phyloP scores from a whole-genome alignment of 2,888 invertebrate species.

The Anthophora plumipes region DNA sequence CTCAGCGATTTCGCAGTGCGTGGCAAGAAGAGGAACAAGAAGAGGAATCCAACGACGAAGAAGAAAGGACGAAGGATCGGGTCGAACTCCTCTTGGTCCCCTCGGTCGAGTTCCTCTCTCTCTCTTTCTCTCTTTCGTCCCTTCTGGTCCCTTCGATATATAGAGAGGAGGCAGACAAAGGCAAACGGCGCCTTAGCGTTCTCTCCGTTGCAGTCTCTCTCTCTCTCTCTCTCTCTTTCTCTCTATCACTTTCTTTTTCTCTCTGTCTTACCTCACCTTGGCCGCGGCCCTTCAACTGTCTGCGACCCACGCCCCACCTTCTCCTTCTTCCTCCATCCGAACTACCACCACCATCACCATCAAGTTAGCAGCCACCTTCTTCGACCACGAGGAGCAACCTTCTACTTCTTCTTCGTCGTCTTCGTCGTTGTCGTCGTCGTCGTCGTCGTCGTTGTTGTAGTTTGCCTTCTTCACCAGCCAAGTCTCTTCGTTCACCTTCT shows the following conservation, averaged over 20 bases:
- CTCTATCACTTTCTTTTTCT: slow-evolving; percentile 61
- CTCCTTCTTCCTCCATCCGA: slow-evolving; percentile 65
- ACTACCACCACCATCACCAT: slow-evolving; percentile 59
- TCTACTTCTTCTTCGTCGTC: slow-evolving; percentile 50
- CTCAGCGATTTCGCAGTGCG: slow-evolving; percentile 56
- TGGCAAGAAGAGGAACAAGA: slow-evolving; percentile 41
- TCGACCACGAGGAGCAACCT: slow-evolving; percentile 56
- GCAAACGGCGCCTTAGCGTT: slow-evolving; percentile 74
- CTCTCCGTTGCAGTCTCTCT: slow-evolving; percentile 60
- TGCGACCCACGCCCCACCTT: slow-evolving; percentile 81
- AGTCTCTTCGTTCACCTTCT: slow-evolving; percentile 38
- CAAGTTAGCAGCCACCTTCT: slow-evolving; percentile 59
- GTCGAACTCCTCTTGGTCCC: slow-evolving; percentile 35
- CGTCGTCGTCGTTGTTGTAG: slow-evolving; percentile 15
- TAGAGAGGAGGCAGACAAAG: slow-evolving; percentile 72
- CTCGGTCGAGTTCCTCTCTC: slow-evolving; percentile 50
- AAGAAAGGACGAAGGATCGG: slow-evolving; percentile 45
- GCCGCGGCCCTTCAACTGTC: slow-evolving; percentile 85
- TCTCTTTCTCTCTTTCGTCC: slow-evolving; percentile 63
- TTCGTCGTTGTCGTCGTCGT: slow-evolving; percentile 38
- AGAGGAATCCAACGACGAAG: slow-evolving; percentile 39
- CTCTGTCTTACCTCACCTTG: slow-evolving; percentile 82
- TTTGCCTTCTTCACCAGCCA: slow-evolving; percentile 4
- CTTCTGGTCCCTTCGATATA: slow-evolving; percentile 66
- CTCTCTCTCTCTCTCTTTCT: slow-evolving; percentile 52